These are phyloP conservation scores for Silurus asotus DNA, from an alignment of 2,113 vertebrate genomes.

Conservation along the genomic window DNA sequence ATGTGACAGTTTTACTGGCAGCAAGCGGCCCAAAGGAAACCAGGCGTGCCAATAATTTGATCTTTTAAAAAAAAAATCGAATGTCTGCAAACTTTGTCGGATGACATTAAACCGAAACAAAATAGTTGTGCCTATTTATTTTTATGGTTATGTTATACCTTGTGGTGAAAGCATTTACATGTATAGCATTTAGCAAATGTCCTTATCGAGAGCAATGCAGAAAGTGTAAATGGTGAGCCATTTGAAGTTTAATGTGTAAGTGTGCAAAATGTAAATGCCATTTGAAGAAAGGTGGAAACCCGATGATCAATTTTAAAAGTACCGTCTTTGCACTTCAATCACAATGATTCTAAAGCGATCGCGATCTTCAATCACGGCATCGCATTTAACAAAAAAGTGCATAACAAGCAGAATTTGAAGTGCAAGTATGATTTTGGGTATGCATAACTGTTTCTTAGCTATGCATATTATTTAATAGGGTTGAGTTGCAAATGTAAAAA, in stretches of 20 bases:
- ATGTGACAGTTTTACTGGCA: not conserved
- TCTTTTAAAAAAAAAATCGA: not conserved
- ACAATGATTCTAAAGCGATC: not conserved
- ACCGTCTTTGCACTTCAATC: not conserved
- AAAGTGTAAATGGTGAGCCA: not conserved
- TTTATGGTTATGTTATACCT: not conserved
- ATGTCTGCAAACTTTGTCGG: too few relatives aligned
- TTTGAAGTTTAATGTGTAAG: not conserved
- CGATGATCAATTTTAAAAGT: not conserved
- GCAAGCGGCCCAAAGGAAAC: not conserved
- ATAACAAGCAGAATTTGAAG: not conserved
- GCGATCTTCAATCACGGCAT: too few relatives aligned
- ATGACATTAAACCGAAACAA: not conserved
- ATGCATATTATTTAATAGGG: not conserved
- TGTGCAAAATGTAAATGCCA: not conserved
- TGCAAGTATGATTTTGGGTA: not conserved
- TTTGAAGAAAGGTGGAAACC: not conserved
- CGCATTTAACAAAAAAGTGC: not conserved
- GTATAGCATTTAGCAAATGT: not conserved
- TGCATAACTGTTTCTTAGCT: not conserved
- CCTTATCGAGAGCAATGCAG: not conserved
- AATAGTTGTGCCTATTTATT: not conserved
- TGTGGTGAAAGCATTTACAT: not conserved
- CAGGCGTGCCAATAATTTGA: not conserved
- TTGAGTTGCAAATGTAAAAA: not conserved